phyloP scores from a whole-genome alignment of 2,888 invertebrate genomes.

The Aphidoletes aphidimyza region DNA sequence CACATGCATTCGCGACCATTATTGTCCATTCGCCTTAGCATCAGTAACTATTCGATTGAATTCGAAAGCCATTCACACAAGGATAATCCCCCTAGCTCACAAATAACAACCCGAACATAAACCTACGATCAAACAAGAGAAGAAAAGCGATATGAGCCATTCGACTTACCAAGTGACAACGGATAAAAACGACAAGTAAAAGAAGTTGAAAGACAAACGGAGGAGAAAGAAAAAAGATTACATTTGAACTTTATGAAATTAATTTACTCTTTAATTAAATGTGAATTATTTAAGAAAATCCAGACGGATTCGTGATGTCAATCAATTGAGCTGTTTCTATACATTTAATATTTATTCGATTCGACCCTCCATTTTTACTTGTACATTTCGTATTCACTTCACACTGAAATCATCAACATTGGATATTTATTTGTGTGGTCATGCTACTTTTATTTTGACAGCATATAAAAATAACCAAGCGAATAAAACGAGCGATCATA shows the following conservation, averaged over 20 bases:
- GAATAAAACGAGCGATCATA: no score
- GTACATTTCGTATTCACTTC: neutral
- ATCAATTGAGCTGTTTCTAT: neutral
- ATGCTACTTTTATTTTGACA: neutral
- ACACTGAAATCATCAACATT: neutral
- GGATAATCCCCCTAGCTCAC: no score
- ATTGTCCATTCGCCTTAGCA: no score
- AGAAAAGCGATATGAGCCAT: no score
- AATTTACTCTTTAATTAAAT: constrained; percentile 53
- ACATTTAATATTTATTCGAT: neutral
- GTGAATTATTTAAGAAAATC: constrained; percentile 51
- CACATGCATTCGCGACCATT: no score
- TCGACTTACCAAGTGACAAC: no score
- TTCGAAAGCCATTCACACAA: no score
- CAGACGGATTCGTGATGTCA: constrained; percentile 13
- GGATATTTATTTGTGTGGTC: constrained; percentile 1
- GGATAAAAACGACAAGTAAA: no score
- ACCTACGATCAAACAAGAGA: no score
- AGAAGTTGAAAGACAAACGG: no score
- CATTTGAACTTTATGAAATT: constrained; percentile 52
- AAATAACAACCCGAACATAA: no score
- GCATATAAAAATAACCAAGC: neutral
- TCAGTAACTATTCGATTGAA: no score
- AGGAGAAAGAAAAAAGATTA: constrained; percentile 1
- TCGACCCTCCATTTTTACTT: neutral